These are phyloP conservation scores for Setipinna tenuifilis DNA, from an alignment of 2,797 vertebrate genomes.

Conservation along the genomic window DNA sequence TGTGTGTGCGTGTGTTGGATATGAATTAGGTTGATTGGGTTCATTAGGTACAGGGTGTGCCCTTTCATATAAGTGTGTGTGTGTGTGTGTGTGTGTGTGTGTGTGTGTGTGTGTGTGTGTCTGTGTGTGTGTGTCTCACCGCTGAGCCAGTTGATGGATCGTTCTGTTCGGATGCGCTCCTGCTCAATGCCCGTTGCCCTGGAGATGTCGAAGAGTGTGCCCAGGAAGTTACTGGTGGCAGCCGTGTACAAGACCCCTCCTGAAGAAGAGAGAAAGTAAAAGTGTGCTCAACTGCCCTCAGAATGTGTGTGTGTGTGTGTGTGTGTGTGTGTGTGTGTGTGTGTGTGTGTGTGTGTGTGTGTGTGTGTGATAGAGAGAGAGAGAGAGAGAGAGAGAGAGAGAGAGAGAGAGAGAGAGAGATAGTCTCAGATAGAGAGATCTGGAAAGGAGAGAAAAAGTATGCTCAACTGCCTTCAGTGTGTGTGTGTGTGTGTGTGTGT, in stretches of 20 bases:
- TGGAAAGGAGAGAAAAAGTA: not conserved
- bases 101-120: slow-evolving; percentile 20
- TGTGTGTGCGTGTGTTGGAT: not conserved
- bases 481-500: slow-evolving; percentile 20
- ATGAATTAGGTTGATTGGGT: not conserved
- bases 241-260: slow-evolving; percentile 83
- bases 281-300: not conserved
- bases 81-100: slow-evolving; percentile 1
- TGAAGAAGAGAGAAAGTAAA: slow-evolving; percentile 50
- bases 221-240: slow-evolving; percentile 87
- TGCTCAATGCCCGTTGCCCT: slow-evolving; percentile 78
- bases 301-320: slow-evolving; percentile 2
- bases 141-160: slow-evolving; percentile 84
- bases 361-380: not conserved
- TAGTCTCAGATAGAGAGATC: too few relatives aligned
- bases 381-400: too few relatives aligned
- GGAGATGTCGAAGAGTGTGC: slow-evolving; percentile 85
- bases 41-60: not conserved
- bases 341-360: not conserved
- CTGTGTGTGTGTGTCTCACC: slow-evolving; percentile 69
- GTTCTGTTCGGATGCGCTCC: slow-evolving; percentile 83
- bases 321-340: slow-evolving; percentile 20
- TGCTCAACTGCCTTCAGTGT: too few relatives aligned
- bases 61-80: slow-evolving; percentile 28
- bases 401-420: too few relatives aligned